phyloP scores from a whole-genome alignment of 2,888 invertebrate species.

The Glaucopsyche alexis region DNA sequence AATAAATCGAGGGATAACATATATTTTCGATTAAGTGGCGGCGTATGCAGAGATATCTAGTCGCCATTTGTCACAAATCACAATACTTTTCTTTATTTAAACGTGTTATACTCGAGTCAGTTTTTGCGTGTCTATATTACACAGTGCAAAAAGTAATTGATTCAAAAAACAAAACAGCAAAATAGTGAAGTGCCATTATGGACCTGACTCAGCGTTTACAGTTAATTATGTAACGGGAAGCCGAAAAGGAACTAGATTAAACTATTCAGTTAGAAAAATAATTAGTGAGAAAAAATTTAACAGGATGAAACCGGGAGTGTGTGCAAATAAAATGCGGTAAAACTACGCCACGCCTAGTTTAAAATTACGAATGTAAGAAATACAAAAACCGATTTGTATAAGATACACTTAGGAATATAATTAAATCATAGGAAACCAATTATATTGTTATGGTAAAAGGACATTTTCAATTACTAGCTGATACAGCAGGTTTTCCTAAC shows the following conservation, averaged over 20 bases:
- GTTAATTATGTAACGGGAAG: conserved; percentile 15
- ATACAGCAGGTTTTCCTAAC: too few relatives aligned
- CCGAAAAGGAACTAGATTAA: background rate
- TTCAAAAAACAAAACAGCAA: conserved; percentile 10
- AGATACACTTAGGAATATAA: too few relatives aligned
- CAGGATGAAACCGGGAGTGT: background rate
- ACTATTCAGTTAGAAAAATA: background rate
- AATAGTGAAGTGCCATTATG: background rate
- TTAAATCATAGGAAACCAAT: too few relatives aligned
- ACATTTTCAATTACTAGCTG: too few relatives aligned
- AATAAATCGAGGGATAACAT: too few relatives aligned
- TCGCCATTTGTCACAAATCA: background rate
- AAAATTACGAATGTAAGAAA: too few relatives aligned
- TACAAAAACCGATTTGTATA: too few relatives aligned
- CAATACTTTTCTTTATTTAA: background rate
- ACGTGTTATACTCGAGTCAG: background rate
- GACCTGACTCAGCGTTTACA: conserved; percentile 2
- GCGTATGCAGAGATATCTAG: too few relatives aligned
- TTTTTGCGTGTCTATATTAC: background rate
- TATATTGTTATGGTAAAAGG: too few relatives aligned
- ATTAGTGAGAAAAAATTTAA: background rate
- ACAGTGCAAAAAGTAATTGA: background rate
- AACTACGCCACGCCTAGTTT: too few relatives aligned
- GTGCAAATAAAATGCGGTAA: too few relatives aligned
- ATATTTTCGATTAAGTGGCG: too few relatives aligned